Evolutionary conservation across 2,888 invertebrate species (phyloP).

Genomic region (Dolichopus griseipennis): DNA sequence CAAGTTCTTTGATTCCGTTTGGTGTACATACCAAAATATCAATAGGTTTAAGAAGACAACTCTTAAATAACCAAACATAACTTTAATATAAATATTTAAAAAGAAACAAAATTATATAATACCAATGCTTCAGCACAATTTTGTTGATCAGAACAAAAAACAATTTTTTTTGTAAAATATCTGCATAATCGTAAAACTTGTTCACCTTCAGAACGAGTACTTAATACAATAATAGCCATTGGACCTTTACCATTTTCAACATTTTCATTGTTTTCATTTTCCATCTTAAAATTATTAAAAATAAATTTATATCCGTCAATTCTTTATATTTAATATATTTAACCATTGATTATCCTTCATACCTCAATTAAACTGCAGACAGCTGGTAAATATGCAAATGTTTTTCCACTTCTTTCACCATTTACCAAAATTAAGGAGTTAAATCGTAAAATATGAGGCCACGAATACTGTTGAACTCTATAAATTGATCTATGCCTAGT

Average conservation of each 20-base stretch:
- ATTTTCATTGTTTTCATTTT: slow-evolving; percentile 34
- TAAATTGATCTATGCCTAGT: slow-evolving; percentile 22
- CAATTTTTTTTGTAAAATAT: slow-evolving; percentile 30
- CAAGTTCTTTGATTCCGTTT: neutral
- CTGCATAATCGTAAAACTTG: slow-evolving; percentile 43
- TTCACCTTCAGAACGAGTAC: slow-evolving; percentile 50
- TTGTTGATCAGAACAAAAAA: neutral
- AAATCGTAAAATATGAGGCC: slow-evolving; percentile 59
- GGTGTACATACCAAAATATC: slow-evolving; percentile 7
- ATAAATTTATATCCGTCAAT: neutral
- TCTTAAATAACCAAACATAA: neutral
- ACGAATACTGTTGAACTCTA: slow-evolving; percentile 56
- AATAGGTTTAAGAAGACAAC: neutral
- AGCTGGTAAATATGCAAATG: slow-evolving; percentile 60
- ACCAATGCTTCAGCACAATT: slow-evolving; percentile 4
- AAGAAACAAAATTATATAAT: neutral
- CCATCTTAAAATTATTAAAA: slow-evolving; percentile 27
- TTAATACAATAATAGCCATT: slow-evolving; percentile 56
- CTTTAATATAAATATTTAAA: neutral
- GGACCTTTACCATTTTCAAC: slow-evolving; percentile 49
- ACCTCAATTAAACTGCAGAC: slow-evolving; percentile 51
- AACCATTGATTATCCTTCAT: no score
- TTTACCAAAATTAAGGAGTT: slow-evolving; percentile 57
- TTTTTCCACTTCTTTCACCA: slow-evolving; percentile 55
- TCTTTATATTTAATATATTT: neutral